These are phyloP conservation scores for Lampris megalopsis DNA, from an alignment of 2,113 vertebrate species.

Conservation along the genomic window DNA sequence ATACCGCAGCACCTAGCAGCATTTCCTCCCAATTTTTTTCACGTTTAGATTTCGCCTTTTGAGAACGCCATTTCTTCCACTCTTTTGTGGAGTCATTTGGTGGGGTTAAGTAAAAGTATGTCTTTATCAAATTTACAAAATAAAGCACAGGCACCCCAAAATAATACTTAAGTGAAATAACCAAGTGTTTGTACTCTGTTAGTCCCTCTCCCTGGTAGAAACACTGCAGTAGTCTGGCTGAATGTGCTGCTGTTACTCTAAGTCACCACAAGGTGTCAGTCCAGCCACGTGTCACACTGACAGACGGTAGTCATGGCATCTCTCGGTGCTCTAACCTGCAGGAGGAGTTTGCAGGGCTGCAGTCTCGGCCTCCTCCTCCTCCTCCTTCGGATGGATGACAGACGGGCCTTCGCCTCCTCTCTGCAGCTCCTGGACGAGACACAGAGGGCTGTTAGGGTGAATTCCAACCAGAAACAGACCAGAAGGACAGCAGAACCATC, in stretches of 20 bases:
- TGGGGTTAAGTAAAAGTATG: no score
- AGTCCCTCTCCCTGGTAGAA: no score
- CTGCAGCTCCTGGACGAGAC: constrained; percentile 61
- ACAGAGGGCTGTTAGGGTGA: neutral
- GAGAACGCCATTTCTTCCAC: no score
- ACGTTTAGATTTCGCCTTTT: no score
- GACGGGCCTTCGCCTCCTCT: constrained; percentile 35
- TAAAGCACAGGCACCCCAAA: no score
- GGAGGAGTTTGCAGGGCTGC: neutral
- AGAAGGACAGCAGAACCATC: neutral
- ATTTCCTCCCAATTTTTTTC: no score
- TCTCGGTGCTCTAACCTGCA: constrained; percentile 58
- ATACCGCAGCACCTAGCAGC: no score
- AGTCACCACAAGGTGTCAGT: constrained; percentile 63
- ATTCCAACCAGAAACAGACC: neutral
- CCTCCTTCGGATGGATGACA: constrained; percentile 24
- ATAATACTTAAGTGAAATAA: no score
- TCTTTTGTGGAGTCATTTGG: no score
- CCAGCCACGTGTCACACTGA: neutral
- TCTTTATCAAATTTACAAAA: no score
- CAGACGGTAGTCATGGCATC: no score
- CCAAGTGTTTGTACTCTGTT: no score
- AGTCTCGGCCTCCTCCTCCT: constrained; percentile 25
- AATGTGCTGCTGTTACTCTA: neutral
- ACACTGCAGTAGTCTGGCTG: neutral